These are phyloP conservation scores for Zophobas atratus DNA, from an alignment of 1,140 invertebrate genomes.

Conservation along the genomic window DNA sequence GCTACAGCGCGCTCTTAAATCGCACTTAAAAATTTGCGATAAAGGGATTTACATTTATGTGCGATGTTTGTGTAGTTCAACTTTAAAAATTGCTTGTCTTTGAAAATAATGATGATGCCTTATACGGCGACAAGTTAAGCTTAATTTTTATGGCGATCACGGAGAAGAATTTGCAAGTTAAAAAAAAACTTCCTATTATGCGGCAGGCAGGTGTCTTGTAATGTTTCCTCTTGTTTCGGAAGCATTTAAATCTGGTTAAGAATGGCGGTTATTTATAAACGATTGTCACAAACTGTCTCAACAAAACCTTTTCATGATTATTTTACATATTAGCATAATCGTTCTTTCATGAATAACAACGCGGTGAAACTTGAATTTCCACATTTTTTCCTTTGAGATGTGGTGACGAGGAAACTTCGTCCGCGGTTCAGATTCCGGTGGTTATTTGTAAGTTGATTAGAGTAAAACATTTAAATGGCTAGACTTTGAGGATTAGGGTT, in stretches of 20 bases:
- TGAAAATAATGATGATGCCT: constrained; percentile 23
- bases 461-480: constrained; percentile 1
- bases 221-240: constrained; percentile 34
- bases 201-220: constrained; percentile 20
- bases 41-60: constrained; percentile 25
- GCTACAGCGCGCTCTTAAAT: constrained; percentile 20
- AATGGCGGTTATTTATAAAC: constrained; percentile 23
- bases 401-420: neutral
- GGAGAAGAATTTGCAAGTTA: constrained; percentile 23
- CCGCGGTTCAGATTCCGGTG: neutral
- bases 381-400: constrained; percentile 4
- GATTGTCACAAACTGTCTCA: constrained; percentile 37
- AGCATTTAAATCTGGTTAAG: constrained; percentile 38
- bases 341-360: constrained; percentile 22
- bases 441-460: constrained; percentile 7
- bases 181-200: constrained; percentile 1
- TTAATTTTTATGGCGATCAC: constrained; percentile 36
- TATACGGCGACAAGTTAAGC: constrained; percentile 36
- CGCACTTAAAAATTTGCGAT: constrained; percentile 46
- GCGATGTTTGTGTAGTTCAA: constrained; percentile 17
- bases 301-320: constrained; percentile 36
- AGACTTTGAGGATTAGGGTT: neutral
- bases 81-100: constrained; percentile 30
- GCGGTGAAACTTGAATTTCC: constrained; percentile 11
- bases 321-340: constrained; percentile 19